Evolutionary conservation across 2,113 vertebrate species (phyloP), one percentile per base, ranked within the genome.

Genomic region (Pionites leucogaster): DNA sequence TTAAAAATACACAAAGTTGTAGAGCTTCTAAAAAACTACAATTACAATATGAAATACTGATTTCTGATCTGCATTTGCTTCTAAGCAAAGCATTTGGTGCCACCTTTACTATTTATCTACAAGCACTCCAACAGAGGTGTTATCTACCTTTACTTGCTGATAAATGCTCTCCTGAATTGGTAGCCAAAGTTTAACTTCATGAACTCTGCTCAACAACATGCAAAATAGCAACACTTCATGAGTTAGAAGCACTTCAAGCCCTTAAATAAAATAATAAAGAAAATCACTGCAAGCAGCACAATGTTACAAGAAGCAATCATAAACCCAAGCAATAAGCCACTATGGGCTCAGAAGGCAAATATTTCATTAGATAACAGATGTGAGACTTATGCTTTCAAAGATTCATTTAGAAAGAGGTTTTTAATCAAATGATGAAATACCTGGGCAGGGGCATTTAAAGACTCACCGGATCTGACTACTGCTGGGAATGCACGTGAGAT

Each of bases 131-230:
- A 4, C 29, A 17, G 35, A 76, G 50, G 49, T 70, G 64, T 39
- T 86, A 90, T 88, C 85, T 88, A 88, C 79, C 87, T 91, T 84
- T 39, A 44, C 80, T 70, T 86, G 55, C 76, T 63, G 77, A 92
- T 80, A 94, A 90, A 60, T 9, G 13, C 72, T 46, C 74, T 82
- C 49, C 65, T 57, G 64, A 44, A 64, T 14, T 39, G 24, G 72
- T 28, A 91, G 82, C 12, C 65, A 41, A 95, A 87, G 77, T 88
- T 82, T 89, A 96, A 91, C 57, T 95, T 59, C 5, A 25, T 31
- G 55, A 89, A 92, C 64, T 65, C 89, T 70, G 87, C 77, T 86
- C 93, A 90, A 85, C 60, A 68, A 62, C 91, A 97, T 80, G 83
- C 53, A 86, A 93, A 93, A 82, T 6, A 76, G 65, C 13, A 93